Percentiles rank a stretch among this genome's conserved stretches.
Conservation (phyloP, 2,113 vertebrate species). For the Chascanopsetta lugubris region DNA sequence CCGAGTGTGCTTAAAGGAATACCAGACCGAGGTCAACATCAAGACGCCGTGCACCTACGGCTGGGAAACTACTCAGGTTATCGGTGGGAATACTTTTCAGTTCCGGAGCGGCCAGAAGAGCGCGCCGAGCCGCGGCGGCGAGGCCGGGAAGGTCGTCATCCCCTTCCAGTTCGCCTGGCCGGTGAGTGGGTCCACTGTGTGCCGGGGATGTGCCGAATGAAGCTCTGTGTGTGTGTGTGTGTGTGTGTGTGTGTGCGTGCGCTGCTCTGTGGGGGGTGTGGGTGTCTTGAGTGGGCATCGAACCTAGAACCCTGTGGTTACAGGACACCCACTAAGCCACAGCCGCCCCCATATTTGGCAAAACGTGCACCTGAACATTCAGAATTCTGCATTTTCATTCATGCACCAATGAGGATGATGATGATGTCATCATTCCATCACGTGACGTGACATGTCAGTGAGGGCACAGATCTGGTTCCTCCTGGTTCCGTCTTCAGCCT, state of each 20-base stretch:
- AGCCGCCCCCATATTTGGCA: too few relatives aligned
- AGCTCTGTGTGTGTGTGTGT: too few relatives aligned
- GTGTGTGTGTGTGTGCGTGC: too few relatives aligned
- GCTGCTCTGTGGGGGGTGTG: too few relatives aligned
- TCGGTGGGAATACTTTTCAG: conserved; percentile 94
- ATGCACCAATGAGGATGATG: neutral
- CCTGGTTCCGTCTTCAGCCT: too few relatives aligned
- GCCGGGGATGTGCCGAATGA: too few relatives aligned
- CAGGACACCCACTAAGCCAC: too few relatives aligned
- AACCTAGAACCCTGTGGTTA: too few relatives aligned
- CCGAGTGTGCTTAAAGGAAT: conserved; percentile 93
- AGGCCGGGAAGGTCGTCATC: conserved; percentile 86
- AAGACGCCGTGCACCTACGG: conserved; percentile 90
- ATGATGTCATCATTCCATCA: neutral
- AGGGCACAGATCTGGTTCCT: too few relatives aligned
- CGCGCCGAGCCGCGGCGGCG: conserved; percentile 77
- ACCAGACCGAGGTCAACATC: conserved; percentile 89
- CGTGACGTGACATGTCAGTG: neutral
- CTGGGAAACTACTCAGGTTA: conserved; percentile 87
- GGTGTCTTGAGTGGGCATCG: too few relatives aligned
- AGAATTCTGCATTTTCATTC: neutral
- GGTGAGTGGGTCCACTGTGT: conserved; percentile 83
- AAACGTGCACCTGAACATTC: neutral
- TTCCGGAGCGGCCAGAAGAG: conserved; percentile 81
- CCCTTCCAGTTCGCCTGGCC: conserved; percentile 96